Evolutionary conservation across 1,140 invertebrate species (phyloP).

Genomic region (Pomphorhynchus laevis): DNA sequence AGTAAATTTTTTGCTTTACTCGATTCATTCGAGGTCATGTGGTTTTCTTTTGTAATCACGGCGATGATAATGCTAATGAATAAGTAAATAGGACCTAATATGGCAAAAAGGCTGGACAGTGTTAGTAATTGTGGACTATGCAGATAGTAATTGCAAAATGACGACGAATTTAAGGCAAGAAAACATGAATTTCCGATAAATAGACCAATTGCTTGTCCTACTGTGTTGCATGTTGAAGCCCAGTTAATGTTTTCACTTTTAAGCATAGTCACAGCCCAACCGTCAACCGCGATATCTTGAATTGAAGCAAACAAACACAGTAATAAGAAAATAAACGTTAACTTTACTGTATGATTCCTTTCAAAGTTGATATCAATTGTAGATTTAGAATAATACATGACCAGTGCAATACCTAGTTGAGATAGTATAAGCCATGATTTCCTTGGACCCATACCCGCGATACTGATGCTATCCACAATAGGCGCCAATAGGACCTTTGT

Average conservation of each 20-base stretch:
- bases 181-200: slow-evolving; percentile 88
- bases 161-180: slow-evolving; percentile 66
- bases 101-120: not conserved
- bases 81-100: not conserved
- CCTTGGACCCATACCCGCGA: slow-evolving; percentile 39
- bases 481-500: slow-evolving; percentile 89
- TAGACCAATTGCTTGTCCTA: slow-evolving; percentile 83
- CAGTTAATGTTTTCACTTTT: slow-evolving; percentile 61
- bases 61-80: too few relatives aligned
- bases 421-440: slow-evolving; percentile 86
- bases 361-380: slow-evolving; percentile 1
- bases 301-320: slow-evolving; percentile 55
- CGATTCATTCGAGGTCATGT: not conserved
- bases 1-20: not conserved
- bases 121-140: slow-evolving; percentile 18
- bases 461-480: slow-evolving; percentile 62
- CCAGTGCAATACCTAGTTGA: slow-evolving; percentile 36
- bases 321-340: slow-evolving; percentile 42
- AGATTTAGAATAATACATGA: slow-evolving; percentile 10
- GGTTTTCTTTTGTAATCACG: not conserved
- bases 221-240: slow-evolving; percentile 86
- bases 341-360: slow-evolving; percentile 18
- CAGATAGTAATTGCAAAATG: slow-evolving; percentile 73
- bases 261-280: slow-evolving; percentile 93
- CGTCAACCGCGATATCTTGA: slow-evolving; percentile 96